phyloP scores from a whole-genome alignment of 1,140 invertebrate genomes.

The Macrocentrus cingulum region DNA sequence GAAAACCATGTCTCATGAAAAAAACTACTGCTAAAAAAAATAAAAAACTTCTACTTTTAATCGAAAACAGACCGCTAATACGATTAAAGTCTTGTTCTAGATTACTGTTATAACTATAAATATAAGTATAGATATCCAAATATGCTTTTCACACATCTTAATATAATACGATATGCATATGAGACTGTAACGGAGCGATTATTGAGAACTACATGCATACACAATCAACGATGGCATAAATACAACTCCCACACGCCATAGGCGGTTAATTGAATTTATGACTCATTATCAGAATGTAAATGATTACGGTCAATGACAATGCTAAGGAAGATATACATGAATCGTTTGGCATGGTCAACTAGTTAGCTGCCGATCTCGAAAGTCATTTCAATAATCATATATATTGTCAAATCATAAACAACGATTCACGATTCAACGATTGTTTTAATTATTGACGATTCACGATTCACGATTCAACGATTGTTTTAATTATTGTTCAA shows the following conservation, averaged over 20 bases:
- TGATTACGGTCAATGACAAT: constrained; percentile 32
- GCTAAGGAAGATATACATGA: constrained; percentile 25
- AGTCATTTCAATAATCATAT: too few species aligned
- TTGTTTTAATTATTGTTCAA: too few species aligned
- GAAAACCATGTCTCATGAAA: not conserved
- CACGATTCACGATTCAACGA: too few species aligned
- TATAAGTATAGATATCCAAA: too few species aligned
- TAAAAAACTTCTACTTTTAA: too few species aligned
- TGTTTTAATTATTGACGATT: too few species aligned
- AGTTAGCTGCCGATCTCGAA: constrained; percentile 22
- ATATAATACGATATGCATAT: not conserved
- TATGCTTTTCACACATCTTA: too few species aligned
- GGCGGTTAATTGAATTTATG: constrained; percentile 40
- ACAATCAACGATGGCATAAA: constrained; percentile 3
- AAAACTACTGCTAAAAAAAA: not conserved
- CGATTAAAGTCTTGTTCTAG: too few species aligned
- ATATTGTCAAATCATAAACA: too few species aligned
- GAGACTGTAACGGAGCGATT: too few species aligned
- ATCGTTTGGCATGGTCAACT: constrained; percentile 23
- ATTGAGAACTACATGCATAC: not conserved
- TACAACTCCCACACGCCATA: constrained; percentile 10
- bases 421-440: too few species aligned
- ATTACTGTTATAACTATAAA: too few species aligned
- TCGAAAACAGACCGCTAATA: not conserved
- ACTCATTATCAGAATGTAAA: constrained; percentile 34